Conservation (phyloP, 2,113 vertebrate species). For the Saccopteryx bilineata region DNA sequence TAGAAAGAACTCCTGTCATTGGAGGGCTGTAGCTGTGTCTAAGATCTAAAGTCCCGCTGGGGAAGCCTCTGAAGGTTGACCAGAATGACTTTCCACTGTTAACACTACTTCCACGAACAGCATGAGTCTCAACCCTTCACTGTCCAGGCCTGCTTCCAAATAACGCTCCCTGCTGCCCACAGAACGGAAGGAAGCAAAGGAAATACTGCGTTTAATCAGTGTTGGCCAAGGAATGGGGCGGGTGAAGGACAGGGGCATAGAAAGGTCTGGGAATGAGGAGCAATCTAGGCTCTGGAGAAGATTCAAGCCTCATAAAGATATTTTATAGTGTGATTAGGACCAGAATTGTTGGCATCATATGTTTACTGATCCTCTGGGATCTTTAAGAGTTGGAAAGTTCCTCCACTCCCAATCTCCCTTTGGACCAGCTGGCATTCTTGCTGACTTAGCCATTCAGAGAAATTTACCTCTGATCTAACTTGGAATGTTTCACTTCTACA, state of each 20-base stretch:
- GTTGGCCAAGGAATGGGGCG: not conserved
- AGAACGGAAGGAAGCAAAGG: not conserved
- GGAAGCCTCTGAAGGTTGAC: not conserved
- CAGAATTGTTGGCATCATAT: not conserved
- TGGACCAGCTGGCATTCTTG: slow-evolving; percentile 66
- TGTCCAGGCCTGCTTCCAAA: not conserved
- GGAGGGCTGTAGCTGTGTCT: not conserved
- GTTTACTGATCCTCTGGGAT: slow-evolving; percentile 1
- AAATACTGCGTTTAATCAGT: not conserved
- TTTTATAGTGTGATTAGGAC: slow-evolving; percentile 33
- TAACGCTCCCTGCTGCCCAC: not conserved
- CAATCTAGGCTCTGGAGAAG: slow-evolving; percentile 24
- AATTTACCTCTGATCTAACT: slow-evolving; percentile 26
- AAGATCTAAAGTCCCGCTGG: not conserved
- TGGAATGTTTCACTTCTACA: slow-evolving; percentile 34
- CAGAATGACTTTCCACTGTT: not conserved
- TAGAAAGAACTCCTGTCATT: not conserved
- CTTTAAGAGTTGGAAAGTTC: not conserved
- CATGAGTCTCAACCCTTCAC: not conserved
- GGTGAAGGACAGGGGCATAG: not conserved
- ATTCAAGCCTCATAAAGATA: slow-evolving; percentile 1
- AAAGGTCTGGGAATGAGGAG: slow-evolving; percentile 20
- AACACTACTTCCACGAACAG: not conserved
- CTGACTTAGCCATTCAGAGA: slow-evolving; percentile 60
- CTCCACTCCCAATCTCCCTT: not conserved